Conservation (phyloP, 1,140 invertebrate genomes). For the Heliconius nattereri region DNA sequence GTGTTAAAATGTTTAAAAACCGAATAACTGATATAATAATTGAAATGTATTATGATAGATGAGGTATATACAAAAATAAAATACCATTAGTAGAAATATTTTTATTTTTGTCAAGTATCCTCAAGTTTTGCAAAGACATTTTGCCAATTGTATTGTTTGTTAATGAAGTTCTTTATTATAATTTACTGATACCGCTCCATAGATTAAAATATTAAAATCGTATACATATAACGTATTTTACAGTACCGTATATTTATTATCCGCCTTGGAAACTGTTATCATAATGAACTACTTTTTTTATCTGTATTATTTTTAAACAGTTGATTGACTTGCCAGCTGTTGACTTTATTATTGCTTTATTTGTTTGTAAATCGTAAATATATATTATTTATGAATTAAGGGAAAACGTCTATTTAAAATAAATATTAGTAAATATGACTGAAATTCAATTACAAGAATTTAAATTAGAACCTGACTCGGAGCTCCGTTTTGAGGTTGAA, state of each 20-base stretch:
- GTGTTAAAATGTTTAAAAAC: not conserved
- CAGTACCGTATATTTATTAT: too few relatives aligned
- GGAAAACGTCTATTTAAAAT: not conserved
- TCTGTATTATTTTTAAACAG: conserved; percentile 3
- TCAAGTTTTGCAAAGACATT: too few relatives aligned
- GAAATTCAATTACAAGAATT: conserved; percentile 86
- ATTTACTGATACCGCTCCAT: too few relatives aligned
- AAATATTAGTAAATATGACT: conserved; percentile 60
- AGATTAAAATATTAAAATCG: too few relatives aligned
- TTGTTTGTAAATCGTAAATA: conserved; percentile 20
- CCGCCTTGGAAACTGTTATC: too few relatives aligned
- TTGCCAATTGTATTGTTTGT: too few relatives aligned
- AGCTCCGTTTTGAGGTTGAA: conserved; percentile 97
- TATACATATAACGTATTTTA: too few relatives aligned
- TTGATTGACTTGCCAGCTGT: not conserved
- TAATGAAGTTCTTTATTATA: too few relatives aligned
- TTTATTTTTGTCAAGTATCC: not conserved
- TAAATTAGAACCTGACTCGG: conserved; percentile 92
- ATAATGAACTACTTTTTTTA: not conserved
- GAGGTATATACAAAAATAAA: too few relatives aligned
- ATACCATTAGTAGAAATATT: too few relatives aligned
- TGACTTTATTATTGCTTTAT: not conserved
- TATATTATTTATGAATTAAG: not conserved
- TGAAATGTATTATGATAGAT: too few relatives aligned
- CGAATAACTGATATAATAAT: too few relatives aligned